Evolutionary conservation across 2,113 vertebrate genomes (phyloP), one percentile per base, ranked within the genome.

Genomic region (Blennius ocellaris): DNA sequence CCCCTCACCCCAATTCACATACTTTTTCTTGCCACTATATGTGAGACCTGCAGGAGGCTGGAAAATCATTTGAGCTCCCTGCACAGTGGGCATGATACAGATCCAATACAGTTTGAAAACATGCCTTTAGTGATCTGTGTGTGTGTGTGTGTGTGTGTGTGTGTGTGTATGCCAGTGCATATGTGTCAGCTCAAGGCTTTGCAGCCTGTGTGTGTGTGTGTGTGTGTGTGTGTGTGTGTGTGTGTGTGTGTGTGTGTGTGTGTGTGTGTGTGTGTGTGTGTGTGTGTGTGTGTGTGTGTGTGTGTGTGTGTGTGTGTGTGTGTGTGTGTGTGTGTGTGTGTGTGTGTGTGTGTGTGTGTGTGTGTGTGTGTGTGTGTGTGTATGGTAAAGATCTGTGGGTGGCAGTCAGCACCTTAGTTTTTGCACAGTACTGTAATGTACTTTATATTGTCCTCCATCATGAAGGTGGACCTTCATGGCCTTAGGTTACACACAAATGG

Each of bases 401-500:
- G 39, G 94, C 91, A 90, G 66, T 76, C 54, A 89, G 94, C 73
- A 74, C 73, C 73, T 91, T 78, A 11, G 54, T 87, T 75, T 81
- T 89, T 90, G 77, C 87, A 89, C 81, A 77, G 38, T 67, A 76
- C 66, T 73, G 58, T 55, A 71, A 65, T 73, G 92, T 94, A 93
- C 86, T 43, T 70, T 77, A 92, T 69, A 62, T 16, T 88, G 78
- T 79, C 85, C 84, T 93, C 93, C 94, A 93, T 93, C 78, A 5
- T 93, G 91, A 89, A 93, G 92, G 93, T 94, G 94, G 94, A 95
- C 93, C 68, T 93, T 92, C 92, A 93, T 94, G 95, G 95, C 95
- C 95, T 96, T 96, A 93, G 92, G 92, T 95, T 94, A 94, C 91
- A 93, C 91, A 37, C 41, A 64, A 82, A 53, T 38, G 30, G 60